These are phyloP conservation scores for Taeniopygia guttata DNA, from an alignment of 2,797 vertebrate species.

Conservation along the genomic window DNA sequence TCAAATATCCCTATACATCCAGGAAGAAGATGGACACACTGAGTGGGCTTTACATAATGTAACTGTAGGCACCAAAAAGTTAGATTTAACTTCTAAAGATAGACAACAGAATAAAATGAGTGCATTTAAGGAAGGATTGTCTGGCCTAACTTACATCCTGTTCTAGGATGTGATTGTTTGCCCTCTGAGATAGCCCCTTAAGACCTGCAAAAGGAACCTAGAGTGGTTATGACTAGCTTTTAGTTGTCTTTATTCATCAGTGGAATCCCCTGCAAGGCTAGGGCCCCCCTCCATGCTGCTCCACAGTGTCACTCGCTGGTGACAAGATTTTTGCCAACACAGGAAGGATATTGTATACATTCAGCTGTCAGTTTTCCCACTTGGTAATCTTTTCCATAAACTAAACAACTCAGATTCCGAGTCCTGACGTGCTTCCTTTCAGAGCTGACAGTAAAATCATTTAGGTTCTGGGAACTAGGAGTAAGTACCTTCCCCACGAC, in stretches of 20 bases:
- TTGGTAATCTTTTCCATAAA: background rate
- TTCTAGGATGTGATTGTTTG: background rate
- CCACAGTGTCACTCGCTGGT: background rate
- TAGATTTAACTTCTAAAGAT: background rate
- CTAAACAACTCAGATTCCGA: background rate
- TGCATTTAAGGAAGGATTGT: background rate
- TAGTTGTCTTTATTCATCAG: background rate
- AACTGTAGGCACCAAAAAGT: background rate
- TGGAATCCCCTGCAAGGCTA: background rate
- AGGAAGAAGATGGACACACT: background rate
- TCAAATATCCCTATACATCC: background rate
- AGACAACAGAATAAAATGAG: background rate
- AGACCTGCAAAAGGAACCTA: background rate
- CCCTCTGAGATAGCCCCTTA: background rate
- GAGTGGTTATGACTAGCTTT: background rate
- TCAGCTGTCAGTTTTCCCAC: background rate
- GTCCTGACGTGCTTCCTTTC: background rate
- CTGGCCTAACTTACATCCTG: background rate
- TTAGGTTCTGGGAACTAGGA: background rate
- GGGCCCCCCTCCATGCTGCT: background rate
- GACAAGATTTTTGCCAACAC: background rate
- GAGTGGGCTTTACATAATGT: background rate
- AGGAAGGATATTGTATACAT: background rate
- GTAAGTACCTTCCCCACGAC: background rate
- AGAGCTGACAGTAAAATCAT: background rate